A percentile compares a stretch with the other conserved stretches of the same genome.
These are phyloP conservation scores for Crotalus tigris DNA, from an alignment of 2,113 vertebrate genomes.

Conservation along the genomic window DNA sequence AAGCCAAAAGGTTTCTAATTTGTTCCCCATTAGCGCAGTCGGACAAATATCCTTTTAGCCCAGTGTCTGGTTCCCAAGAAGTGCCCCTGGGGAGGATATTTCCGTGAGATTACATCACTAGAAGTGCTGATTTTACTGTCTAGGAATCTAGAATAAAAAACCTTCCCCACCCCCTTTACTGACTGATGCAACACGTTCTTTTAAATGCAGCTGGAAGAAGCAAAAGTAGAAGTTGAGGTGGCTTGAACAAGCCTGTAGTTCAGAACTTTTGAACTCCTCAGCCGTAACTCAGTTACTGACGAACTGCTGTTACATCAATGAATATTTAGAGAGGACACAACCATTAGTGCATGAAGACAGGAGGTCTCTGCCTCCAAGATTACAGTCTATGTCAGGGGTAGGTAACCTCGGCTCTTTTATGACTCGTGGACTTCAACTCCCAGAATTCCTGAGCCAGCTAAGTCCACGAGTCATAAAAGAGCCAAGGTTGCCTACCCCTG, in stretches of 20 bases:
- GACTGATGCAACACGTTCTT: conserved; percentile 44
- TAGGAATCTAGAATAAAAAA: conserved; percentile 55
- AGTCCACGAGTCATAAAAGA: too few species aligned
- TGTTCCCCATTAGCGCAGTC: not conserved
- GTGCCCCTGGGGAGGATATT: conserved; percentile 31
- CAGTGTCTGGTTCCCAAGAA: not conserved
- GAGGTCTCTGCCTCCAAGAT: not conserved
- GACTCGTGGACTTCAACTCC: too few species aligned
- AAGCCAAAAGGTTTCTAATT: not conserved
- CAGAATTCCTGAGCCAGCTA: too few species aligned
- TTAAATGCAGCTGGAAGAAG: not conserved
- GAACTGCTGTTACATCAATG: not conserved
- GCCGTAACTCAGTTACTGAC: not conserved
- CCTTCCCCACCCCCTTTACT: conserved; percentile 20
- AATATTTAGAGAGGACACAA: not conserved
- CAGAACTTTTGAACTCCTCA: not conserved
- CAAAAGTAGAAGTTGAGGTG: not conserved
- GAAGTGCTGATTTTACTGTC: conserved; percentile 66
- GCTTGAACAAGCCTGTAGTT: not conserved
- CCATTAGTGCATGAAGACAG: not conserved
- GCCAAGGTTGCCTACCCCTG: too few species aligned
- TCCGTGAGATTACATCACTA: conserved; percentile 54
- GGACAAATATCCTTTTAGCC: not conserved
- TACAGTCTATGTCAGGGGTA: too few species aligned
- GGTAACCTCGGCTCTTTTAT: too few species aligned